Percentiles rank a stretch among this genome's conserved stretches.
phyloP scores from a whole-genome alignment of 2,888 invertebrate genomes.

The Parasteatoda lunata region DNA sequence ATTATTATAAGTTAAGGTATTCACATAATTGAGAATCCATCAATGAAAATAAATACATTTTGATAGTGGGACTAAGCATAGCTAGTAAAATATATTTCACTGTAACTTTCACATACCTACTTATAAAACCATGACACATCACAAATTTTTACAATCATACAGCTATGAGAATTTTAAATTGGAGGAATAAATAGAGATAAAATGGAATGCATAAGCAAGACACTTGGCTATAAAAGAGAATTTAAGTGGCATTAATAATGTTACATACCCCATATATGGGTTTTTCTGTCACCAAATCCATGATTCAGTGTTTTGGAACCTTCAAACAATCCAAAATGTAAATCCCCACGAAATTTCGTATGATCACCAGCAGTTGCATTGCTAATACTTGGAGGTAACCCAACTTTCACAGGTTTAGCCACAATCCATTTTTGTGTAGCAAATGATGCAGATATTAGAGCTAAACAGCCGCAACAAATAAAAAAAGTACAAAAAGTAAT shows the following conservation, averaged over 20 bases:
- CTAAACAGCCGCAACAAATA: constrained; percentile 84
- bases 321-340: constrained; percentile 87
- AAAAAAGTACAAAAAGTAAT: constrained; percentile 89
- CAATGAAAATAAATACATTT: no score
- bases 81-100: no score
- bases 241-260: constrained; percentile 9
- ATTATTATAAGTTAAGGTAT: no score
- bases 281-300: constrained; percentile 85
- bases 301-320: constrained; percentile 88
- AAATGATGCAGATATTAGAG: constrained; percentile 85
- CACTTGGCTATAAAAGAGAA: background rate
- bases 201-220: background rate
- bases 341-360: constrained; percentile 71
- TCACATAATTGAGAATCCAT: no score
- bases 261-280: constrained; percentile 84
- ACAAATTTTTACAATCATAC: no score
- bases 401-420: constrained; percentile 80
- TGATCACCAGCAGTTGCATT: constrained; percentile 62
- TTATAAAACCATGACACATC: no score
- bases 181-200: no score
- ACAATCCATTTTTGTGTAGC: constrained; percentile 89
- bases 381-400: constrained; percentile 55
- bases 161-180: no score
- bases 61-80: no score
- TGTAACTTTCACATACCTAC: no score